Evolutionary conservation across 2,888 invertebrate genomes (phyloP), one percentile per base, ranked within the genome.

Genomic region (Pristionchus japonicus): DNA sequence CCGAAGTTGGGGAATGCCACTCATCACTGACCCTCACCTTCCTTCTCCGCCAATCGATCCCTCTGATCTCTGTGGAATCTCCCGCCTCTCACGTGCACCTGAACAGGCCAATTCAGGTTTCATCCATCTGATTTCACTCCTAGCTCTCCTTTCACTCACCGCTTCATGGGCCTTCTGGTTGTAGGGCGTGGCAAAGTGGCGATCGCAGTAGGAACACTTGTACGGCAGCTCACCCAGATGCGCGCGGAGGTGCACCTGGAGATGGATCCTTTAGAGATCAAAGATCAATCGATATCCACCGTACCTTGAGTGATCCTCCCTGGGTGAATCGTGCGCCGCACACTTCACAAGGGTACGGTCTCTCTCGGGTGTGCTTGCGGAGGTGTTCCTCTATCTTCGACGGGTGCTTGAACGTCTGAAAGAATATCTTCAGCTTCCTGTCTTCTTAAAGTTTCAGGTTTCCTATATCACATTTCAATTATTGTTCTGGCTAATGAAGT

Each of bases 331-430:
- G 61, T n/a, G 89, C 89, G 15, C 86, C 80, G 84, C 92, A 92
- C 23, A 91, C 70, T 11, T 40, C 27, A 57, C 92, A 92, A 0
- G 17, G 9, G 86, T 88, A 90, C 4, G 92, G 91, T 83, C 89
- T 89, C 82, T 91, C 90, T 82, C 91, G 91, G 0, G 89, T 92
- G 88, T 92, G 92, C 52, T 90, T 91, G 34, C 92, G 82, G 61
- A 91, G 90, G 74, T 92, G 92, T 47, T 91, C 92, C 3, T 82
- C 88, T 27, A 92, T 91, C 84, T 92, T 92, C 43, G 91, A 91
- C 0, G 91, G 92, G 77, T 93, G 91, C 83, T 89, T 89, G 37
- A 93, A 90, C 37, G 89, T 34, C 84, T 87, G 20, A 20, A 61
- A 43, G n/a, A n/a, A n/a, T n/a, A n/a, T n/a, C 31, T 31, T 84